phyloP scores from a whole-genome alignment of 1,140 invertebrate genomes.

The Sesamia nonagrioides region DNA sequence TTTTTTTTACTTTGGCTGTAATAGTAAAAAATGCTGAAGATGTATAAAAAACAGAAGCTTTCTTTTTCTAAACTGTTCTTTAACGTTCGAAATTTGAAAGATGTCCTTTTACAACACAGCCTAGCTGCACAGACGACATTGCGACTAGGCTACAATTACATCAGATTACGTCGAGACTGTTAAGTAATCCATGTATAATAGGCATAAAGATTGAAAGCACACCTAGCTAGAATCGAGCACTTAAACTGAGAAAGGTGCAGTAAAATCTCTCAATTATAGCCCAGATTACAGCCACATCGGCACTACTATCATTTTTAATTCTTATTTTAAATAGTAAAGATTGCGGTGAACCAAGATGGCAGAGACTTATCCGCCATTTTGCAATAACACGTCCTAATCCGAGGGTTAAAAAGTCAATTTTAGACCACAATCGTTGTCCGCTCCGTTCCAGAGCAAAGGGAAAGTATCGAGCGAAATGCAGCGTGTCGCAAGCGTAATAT shows the following conservation, averaged over 20 bases:
- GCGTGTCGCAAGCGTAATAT: no score
- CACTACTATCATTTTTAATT: constrained; percentile 2
- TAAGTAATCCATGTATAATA: not conserved
- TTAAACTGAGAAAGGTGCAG: not conserved
- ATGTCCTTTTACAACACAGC: not conserved
- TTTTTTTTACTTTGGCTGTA: no score
- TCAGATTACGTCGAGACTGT: not conserved
- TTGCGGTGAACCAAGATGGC: not conserved
- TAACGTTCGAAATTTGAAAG: no score
- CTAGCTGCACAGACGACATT: not conserved
- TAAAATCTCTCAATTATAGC: constrained; percentile 3
- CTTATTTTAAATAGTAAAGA: not conserved
- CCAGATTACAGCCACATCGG: not conserved
- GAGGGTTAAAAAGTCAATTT: not conserved
- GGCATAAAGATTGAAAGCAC: not conserved
- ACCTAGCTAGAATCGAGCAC: not conserved
- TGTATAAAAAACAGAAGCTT: no score
- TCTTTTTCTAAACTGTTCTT: no score
- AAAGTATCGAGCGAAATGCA: not conserved
- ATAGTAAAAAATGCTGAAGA: no score
- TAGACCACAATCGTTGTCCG: not conserved
- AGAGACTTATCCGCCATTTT: not conserved
- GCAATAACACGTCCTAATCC: constrained; percentile 2
- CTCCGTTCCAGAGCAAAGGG: no score
- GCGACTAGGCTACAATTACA: not conserved